Conservation (phyloP, 2,113 vertebrate genomes). For the Antennarius striatus region DNA sequence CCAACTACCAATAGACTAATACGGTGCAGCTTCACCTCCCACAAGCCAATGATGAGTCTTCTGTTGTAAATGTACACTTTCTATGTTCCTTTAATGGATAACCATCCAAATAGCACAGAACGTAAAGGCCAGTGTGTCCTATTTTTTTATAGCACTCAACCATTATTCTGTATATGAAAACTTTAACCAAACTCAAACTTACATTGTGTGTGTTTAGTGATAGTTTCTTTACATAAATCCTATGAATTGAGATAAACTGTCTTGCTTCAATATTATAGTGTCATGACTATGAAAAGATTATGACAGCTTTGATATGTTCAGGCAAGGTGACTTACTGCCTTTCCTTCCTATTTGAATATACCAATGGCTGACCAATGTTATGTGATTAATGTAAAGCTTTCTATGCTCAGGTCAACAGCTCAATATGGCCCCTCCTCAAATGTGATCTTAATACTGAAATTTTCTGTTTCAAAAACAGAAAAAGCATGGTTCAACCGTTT, state of each 20-base stretch:
- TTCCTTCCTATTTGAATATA: slow-evolving; percentile 81
- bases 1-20: slow-evolving; percentile 82
- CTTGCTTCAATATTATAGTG: slow-evolving; percentile 78
- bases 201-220: slow-evolving; percentile 80
- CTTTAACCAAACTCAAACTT: slow-evolving; percentile 81
- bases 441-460: slow-evolving; percentile 84
- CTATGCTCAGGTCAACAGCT: slow-evolving; percentile 99
- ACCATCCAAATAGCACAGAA: slow-evolving; percentile 89
- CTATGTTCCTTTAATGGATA: slow-evolving; percentile 79
- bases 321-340: slow-evolving; percentile 75
- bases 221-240: slow-evolving; percentile 79
- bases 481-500: slow-evolving; percentile 58
- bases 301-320: slow-evolving; percentile 78
- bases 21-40: slow-evolving; percentile 67
- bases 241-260: slow-evolving; percentile 75
- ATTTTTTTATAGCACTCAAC: slow-evolving; percentile 81
- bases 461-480: slow-evolving; percentile 70
- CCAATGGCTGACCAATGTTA: slow-evolving; percentile 99
- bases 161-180: slow-evolving; percentile 79
- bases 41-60: slow-evolving; percentile 77
- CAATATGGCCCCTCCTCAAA: slow-evolving; percentile 90
- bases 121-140: slow-evolving; percentile 88
- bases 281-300: slow-evolving; percentile 74
- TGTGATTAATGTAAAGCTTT: slow-evolving; percentile 98
- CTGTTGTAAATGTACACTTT: slow-evolving; percentile 77